These are phyloP conservation scores for Chironomus tentans DNA, from an alignment of 2,888 invertebrate genomes.

Conservation along the genomic window DNA sequence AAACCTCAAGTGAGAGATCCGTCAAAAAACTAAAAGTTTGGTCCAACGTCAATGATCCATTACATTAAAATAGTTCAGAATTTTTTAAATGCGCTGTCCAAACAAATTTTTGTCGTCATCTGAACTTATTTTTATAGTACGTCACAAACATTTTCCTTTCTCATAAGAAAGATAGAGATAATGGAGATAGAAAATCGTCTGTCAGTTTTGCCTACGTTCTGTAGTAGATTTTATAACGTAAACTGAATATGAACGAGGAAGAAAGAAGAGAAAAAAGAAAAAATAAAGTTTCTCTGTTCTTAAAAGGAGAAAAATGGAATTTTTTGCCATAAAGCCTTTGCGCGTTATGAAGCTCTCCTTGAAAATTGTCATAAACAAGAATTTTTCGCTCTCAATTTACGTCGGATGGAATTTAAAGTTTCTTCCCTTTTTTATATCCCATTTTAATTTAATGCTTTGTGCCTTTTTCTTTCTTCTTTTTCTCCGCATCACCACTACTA, in stretches of 20 bases:
- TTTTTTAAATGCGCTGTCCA: no score
- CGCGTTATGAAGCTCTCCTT: background rate
- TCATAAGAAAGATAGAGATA: background rate
- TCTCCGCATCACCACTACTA: no score
- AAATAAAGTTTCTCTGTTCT: background rate
- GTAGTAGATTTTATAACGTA: background rate
- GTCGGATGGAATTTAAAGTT: conserved; percentile 19
- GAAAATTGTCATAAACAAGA: conserved; percentile 23
- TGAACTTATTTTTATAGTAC: background rate
- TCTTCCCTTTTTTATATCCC: background rate
- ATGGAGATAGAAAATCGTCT: background rate
- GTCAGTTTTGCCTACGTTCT: conserved; percentile 12
- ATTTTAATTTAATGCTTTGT: conserved; percentile 16
- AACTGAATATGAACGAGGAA: background rate
- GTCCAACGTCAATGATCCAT: no score
- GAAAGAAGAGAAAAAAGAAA: background rate
- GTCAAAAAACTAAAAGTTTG: no score
- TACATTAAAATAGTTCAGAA: no score
- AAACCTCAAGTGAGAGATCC: no score
- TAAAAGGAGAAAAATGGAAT: background rate
- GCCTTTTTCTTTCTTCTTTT: background rate
- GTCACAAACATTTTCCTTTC: conserved; percentile 11
- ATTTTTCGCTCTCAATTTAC: conserved; percentile 23
- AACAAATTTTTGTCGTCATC: background rate
- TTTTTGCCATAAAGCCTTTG: background rate